A percentile compares a stretch with the other conserved stretches of the same genome.
Evolutionary conservation across 2,113 vertebrate genomes (phyloP).

Genomic region (Mola mola): DNA sequence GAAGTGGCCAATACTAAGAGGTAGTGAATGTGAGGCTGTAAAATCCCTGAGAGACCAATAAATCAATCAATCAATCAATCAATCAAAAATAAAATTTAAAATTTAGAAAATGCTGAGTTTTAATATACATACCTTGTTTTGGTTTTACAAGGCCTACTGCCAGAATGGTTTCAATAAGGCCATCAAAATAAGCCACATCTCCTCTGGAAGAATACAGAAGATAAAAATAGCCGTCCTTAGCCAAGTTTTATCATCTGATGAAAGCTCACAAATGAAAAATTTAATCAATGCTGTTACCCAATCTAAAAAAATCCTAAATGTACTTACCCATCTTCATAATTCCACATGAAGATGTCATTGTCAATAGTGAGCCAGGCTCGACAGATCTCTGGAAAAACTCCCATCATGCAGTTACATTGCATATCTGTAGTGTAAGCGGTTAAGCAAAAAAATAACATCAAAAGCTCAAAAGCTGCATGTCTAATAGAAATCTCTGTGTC

Average conservation of each 20-base stretch:
- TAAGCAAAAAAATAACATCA: constrained; percentile 71
- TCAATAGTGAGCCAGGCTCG: constrained; percentile 98
- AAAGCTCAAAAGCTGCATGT: background rate
- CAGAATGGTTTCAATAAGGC: constrained; percentile 97
- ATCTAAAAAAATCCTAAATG: background rate
- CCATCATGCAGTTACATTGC: constrained; percentile 99
- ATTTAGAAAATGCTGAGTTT: background rate
- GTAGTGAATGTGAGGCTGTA: constrained; percentile 94
- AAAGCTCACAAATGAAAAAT: too few relatives aligned
- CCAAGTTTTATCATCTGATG: background rate
- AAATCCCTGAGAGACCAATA: constrained; percentile 87
- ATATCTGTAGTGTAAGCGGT: constrained; percentile 89
- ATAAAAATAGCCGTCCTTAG: background rate
- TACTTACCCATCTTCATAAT: constrained; percentile 95
- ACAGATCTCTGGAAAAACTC: constrained; percentile 94
- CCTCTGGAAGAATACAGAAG: constrained; percentile 78
- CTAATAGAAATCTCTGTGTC: background rate
- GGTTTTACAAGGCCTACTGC: constrained; percentile 97
- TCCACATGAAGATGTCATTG: constrained; percentile 99
- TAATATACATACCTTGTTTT: constrained; percentile 84
- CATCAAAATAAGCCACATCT: constrained; percentile 96
- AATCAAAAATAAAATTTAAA: background rate
- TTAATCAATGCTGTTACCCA: background rate
- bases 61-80: background rate
- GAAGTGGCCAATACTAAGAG: constrained; percentile 95